Evolutionary conservation across 2,113 vertebrate species (phyloP).

Genomic region (Spermophilus dauricus): DNA sequence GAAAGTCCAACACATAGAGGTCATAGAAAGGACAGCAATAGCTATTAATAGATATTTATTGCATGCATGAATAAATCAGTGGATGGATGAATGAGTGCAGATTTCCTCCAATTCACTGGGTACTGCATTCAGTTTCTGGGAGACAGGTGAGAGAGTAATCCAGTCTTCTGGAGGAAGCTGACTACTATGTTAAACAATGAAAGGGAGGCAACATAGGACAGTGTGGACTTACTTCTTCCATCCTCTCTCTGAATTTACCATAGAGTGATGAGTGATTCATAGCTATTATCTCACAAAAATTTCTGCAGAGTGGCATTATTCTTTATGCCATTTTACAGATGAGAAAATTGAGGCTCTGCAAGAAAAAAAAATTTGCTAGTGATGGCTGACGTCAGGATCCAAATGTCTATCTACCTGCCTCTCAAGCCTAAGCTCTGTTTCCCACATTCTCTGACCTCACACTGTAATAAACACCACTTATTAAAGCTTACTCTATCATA

Average conservation of each 20-base stretch:
- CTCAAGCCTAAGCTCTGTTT: not conserved
- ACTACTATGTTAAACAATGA: not conserved
- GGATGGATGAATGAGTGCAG: not conserved
- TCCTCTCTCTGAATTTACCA: not conserved
- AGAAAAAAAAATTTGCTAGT: slow-evolving; percentile 19
- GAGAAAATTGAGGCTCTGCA: not conserved
- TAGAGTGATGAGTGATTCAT: not conserved
- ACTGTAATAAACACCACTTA: not conserved
- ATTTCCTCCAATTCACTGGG: not conserved
- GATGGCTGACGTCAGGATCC: not conserved
- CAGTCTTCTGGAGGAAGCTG: not conserved
- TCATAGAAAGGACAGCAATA: not conserved
- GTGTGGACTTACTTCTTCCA: not conserved
- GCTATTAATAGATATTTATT: not conserved
- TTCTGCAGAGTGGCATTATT: not conserved
- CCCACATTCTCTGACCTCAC: not conserved
- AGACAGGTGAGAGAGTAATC: not conserved
- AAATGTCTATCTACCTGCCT: not conserved
- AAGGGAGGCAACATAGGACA: not conserved
- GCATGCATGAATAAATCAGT: slow-evolving; percentile 46
- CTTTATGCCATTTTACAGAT: not conserved
- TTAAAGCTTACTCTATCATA: not conserved
- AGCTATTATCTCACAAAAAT: not conserved
- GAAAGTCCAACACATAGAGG: not conserved
- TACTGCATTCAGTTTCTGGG: not conserved